Conservation (phyloP, 2,113 vertebrate species). For the Pollachius pollachius region DNA sequence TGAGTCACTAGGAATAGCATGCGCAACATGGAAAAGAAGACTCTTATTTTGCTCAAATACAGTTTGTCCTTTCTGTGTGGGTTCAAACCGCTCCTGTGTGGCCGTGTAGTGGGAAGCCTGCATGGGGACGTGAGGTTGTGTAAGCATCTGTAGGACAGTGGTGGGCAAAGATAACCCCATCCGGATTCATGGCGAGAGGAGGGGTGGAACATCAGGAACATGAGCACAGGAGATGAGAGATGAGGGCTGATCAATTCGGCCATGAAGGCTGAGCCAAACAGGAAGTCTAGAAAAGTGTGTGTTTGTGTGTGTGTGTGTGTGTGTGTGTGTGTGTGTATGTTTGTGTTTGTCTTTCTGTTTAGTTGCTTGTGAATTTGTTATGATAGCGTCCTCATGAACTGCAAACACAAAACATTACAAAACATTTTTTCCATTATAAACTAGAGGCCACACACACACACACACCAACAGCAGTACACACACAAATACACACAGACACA, state of each 20-base stretch:
- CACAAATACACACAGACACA: slow-evolving; percentile 12
- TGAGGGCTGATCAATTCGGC: slow-evolving; percentile 41
- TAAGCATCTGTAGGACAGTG: too few species aligned
- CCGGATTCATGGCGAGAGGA: too few species aligned
- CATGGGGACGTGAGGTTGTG: too few species aligned
- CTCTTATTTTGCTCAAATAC: slow-evolving; percentile 59
- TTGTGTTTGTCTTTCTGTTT: slow-evolving; percentile 10
- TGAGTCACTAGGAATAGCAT: slow-evolving; percentile 58
- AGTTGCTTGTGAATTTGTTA: not conserved
- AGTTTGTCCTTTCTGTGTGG: slow-evolving; percentile 16
- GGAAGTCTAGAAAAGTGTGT: not conserved
- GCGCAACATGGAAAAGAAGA: slow-evolving; percentile 40
- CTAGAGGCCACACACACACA: slow-evolving; percentile 40
- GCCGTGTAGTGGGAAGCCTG: too few species aligned
- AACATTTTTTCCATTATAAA: not conserved
- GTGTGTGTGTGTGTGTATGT: not conserved
- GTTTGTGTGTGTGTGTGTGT: slow-evolving; percentile 10
- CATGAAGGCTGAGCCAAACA: not conserved
- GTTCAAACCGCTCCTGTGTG: not conserved
- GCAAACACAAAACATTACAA: not conserved
- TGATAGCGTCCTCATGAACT: too few species aligned
- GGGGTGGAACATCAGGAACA: not conserved
- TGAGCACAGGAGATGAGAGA: not conserved
- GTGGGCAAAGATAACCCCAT: too few species aligned
- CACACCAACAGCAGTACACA: slow-evolving; percentile 1